These are phyloP conservation scores for Metellina segmentata DNA, from an alignment of 2,888 invertebrate genomes.

Conservation along the genomic window DNA sequence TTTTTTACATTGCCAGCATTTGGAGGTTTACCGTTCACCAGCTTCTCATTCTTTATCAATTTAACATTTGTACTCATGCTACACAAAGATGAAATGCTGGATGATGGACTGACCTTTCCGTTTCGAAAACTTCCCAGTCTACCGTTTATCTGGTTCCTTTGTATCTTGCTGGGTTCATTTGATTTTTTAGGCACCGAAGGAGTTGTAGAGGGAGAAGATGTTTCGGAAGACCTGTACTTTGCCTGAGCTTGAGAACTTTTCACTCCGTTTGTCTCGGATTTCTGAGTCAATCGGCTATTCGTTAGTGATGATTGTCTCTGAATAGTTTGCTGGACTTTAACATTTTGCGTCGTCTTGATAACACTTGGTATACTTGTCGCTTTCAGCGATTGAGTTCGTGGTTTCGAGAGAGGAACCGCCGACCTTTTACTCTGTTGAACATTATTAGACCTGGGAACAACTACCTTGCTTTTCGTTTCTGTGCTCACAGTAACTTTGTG, in stretches of 20 bases:
- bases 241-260: not conserved
- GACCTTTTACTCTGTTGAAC: slow-evolving; percentile 10
- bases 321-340: slow-evolving; percentile 67
- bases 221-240: slow-evolving; percentile 6
- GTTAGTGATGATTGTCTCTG: slow-evolving; percentile 25
- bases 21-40: not conserved
- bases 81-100: slow-evolving; percentile 64
- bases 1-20: slow-evolving; percentile 35
- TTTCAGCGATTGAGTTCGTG: slow-evolving; percentile 26
- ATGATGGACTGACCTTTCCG: slow-evolving; percentile 48
- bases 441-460: slow-evolving; percentile 47
- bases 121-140: slow-evolving; percentile 32
- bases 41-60: slow-evolving; percentile 53
- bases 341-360: slow-evolving; percentile 71
- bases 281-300: not conserved
- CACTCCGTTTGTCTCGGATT: slow-evolving; percentile 14
- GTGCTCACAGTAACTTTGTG: slow-evolving; percentile 71
- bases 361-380: slow-evolving; percentile 55
- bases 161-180: not conserved
- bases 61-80: slow-evolving; percentile 70
- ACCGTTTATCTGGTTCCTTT: slow-evolving; percentile 28
- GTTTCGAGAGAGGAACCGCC: slow-evolving; percentile 24
- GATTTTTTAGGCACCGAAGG: slow-evolving; percentile 10
- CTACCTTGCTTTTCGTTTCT: slow-evolving; percentile 56
- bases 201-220: not conserved